These are phyloP conservation scores for Agriopis leucophaearia DNA, from an alignment of 2,888 invertebrate species.

Conservation along the genomic window DNA sequence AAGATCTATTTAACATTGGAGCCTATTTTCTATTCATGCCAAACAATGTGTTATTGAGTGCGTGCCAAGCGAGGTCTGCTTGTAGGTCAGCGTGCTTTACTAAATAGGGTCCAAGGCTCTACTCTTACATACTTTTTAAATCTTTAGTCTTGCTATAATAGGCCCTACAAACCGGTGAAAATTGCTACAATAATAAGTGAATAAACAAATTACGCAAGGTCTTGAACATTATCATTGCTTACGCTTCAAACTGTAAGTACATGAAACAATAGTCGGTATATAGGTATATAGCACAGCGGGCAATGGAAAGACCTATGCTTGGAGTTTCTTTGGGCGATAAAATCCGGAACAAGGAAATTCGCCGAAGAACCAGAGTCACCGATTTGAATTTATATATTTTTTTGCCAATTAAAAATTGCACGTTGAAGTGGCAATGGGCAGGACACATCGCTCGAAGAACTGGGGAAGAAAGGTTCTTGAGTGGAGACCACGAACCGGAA, in stretches of 20 bases:
- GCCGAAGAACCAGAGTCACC: too few species aligned
- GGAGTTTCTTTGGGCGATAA: too few species aligned
- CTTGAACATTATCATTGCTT: not conserved
- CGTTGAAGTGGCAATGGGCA: too few species aligned
- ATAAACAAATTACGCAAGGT: not conserved
- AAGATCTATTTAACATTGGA: constrained; percentile 14
- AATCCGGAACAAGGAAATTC: too few species aligned
- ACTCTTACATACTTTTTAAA: constrained; percentile 11
- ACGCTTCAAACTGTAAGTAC: not conserved
- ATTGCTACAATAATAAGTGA: not conserved
- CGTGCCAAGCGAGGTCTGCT: constrained; percentile 28
- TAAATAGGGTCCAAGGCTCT: constrained; percentile 25
- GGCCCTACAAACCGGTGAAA: constrained; percentile 1
- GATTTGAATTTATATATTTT: too few species aligned
- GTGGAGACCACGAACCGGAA: too few species aligned
- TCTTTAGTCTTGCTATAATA: not conserved
- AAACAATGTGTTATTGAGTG: constrained; percentile 25
- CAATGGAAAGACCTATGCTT: too few species aligned
- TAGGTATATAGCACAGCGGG: too few species aligned
- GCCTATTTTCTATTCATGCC: constrained; percentile 28
- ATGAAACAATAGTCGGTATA: not conserved
- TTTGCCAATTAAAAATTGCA: too few species aligned
- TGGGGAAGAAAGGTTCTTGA: too few species aligned
- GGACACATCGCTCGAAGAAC: too few species aligned
- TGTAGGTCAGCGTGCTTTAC: constrained; percentile 18